These are phyloP conservation scores for Myzus persicae DNA, from an alignment of 1,140 invertebrate genomes.

Conservation along the genomic window DNA sequence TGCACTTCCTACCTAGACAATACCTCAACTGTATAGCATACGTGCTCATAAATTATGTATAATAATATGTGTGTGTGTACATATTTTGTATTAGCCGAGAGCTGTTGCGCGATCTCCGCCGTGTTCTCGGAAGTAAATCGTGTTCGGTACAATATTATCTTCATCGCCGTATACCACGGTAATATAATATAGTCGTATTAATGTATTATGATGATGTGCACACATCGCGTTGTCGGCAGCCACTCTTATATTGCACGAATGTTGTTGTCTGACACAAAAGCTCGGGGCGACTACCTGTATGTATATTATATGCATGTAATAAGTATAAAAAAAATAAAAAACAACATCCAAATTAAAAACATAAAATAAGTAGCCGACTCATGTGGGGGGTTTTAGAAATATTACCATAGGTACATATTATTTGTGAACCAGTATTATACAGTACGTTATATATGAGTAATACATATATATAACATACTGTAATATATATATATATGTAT, in stretches of 20 bases:
- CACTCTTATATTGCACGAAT: neutral
- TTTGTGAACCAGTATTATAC: neutral
- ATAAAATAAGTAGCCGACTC: neutral
- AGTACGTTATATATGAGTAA: neutral
- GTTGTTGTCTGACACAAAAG: neutral
- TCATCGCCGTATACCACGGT: no score
- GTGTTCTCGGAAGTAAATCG: neutral
- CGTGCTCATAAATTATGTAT: neutral
- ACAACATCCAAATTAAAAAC: neutral
- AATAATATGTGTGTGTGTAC: neutral
- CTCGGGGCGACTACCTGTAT: neutral
- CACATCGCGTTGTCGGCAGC: neutral
- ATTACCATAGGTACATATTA: neutral
- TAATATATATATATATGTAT: no score
- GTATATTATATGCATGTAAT: no score
- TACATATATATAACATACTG: no score
- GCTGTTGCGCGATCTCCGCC: neutral
- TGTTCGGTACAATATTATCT: neutral
- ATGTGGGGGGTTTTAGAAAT: neutral
- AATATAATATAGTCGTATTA: neutral
- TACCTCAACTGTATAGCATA: neutral
- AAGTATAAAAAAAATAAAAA: no score
- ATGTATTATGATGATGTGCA: neutral
- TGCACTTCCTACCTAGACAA: neutral
- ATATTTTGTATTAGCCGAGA: neutral